Base-by-base conservation (phyloP, 1,140 invertebrate species). In the Coelopa frigida region DNA sequence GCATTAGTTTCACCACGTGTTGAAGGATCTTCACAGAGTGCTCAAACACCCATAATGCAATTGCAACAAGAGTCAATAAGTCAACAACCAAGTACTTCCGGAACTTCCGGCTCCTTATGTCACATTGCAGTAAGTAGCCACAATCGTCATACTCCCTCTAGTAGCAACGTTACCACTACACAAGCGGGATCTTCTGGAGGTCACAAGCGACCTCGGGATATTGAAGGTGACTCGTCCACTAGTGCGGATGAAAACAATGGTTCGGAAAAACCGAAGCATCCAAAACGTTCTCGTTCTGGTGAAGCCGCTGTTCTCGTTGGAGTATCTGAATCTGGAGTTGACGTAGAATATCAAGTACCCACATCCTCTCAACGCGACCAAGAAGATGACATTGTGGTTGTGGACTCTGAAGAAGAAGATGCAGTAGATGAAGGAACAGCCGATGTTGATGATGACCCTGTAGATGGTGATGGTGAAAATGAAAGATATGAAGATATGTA, bases 331-430 rank as follows among this genome's bases (percentile, higher is more conserved):
- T 74, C 72, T 18, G 72, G 72, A 21, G 72, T 80, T 36, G 82
- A 84, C 56, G 80, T 82, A 5, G 82, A 84, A 55, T 81, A 81
- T 56, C 77, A 87, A 72, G 84, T 88, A 32, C 85, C 86, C 3
- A 88, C 86, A 0, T 87, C 85, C 4, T 87, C 84, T 18, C 85
- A 87, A 58, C 76, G 84, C 22, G 85, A 88, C 61, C 84, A 87
- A 55, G 84, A 86, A 52, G 84, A 87, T 65, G 85, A 88, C 51
- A 81, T 86, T 21, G 81, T 88, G 14, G 82, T 84, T 18, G 79
- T 81, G 14, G 77, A 78, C 44, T 80, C 83, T 38, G 70, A 74
- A 37, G 69, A 70, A 24, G 73, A 73, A 37, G 73, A 72, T 46
- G 78, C 75, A 26, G 75, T 74, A 38, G 78, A 76, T 57, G 77